Evolutionary conservation across 2,797 vertebrate genomes (phyloP).

Genomic region (Tragelaphus oryx): DNA sequence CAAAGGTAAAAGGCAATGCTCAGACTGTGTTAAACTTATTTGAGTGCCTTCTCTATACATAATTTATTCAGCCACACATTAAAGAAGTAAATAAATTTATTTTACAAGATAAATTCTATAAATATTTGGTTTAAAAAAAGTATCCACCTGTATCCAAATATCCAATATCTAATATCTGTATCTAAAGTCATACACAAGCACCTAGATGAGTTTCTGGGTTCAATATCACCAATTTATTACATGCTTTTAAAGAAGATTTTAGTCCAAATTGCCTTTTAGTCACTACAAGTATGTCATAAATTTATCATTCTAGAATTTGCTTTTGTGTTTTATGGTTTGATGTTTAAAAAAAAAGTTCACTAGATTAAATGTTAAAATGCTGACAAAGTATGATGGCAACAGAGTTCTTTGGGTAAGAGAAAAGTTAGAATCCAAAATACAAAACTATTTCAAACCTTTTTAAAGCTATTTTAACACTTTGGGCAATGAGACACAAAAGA

Average conservation of each 20-base stretch:
- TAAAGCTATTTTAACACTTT: neutral
- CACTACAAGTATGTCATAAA: neutral
- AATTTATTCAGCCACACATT: neutral
- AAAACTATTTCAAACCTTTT: neutral
- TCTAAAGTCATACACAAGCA: neutral
- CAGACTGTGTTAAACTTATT: neutral
- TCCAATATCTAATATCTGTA: neutral
- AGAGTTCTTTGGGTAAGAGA: neutral
- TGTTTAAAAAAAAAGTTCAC: neutral
- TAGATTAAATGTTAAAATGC: constrained; percentile 16
- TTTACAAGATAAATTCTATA: neutral
- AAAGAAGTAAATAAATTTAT: constrained; percentile 6
- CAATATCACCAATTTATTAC: neutral
- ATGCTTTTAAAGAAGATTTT: neutral
- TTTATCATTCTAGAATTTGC: constrained; percentile 28
- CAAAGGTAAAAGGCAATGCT: neutral
- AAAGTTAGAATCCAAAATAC: neutral
- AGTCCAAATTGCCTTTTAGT: constrained; percentile 34
- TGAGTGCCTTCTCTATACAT: neutral
- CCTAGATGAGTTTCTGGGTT: neutral
- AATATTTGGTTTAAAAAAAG: neutral
- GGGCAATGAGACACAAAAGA: neutral
- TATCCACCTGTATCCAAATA: neutral
- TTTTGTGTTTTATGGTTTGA: neutral
- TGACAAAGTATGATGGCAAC: neutral